Conservation (phyloP, 2,888 invertebrate species). For the Timandra comae region DNA sequence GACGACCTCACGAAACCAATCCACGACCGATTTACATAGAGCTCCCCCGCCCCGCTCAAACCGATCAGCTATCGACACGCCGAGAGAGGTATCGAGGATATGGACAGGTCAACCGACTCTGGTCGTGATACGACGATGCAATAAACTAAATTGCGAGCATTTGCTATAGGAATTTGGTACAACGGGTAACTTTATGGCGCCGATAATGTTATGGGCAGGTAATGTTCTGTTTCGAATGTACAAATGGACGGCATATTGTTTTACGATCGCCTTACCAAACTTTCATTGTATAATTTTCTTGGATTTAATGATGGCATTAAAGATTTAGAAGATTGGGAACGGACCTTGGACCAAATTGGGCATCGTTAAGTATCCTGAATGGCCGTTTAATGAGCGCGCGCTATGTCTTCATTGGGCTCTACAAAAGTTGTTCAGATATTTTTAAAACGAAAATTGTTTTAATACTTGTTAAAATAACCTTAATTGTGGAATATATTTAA, state of each 20-base stretch:
- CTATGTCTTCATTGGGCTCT: no score
- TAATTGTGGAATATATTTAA: no score
- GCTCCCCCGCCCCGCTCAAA: constrained; percentile 21
- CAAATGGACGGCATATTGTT: constrained; percentile 63
- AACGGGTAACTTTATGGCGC: constrained; percentile 64
- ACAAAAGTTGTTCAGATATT: no score
- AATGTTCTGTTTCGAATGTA: constrained; percentile 64
- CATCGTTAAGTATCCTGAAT: no score
- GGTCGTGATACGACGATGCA: constrained; percentile 54
- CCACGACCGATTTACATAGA: constrained; percentile 33
- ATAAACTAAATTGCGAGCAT: constrained; percentile 73
- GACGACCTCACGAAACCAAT: constrained; percentile 53
- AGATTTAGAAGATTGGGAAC: constrained; percentile 12
- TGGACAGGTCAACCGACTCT: constrained; percentile 33
- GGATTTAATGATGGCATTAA: constrained; percentile 19
- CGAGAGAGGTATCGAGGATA: constrained; percentile 18
- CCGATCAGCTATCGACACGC: constrained; percentile 9
- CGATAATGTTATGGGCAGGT: constrained; percentile 74
- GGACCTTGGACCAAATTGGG: constrained; percentile 10
- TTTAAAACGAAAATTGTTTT: no score
- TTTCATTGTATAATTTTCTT: constrained; percentile 13
- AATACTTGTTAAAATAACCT: no score
- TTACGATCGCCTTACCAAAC: constrained; percentile 37
- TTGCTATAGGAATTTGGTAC: constrained; percentile 66
- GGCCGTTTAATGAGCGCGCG: no score